A percentile compares a stretch with the other conserved stretches of the same genome.
Conservation (phyloP, 2,888 invertebrate species). For the Microdon myrmicae region DNA sequence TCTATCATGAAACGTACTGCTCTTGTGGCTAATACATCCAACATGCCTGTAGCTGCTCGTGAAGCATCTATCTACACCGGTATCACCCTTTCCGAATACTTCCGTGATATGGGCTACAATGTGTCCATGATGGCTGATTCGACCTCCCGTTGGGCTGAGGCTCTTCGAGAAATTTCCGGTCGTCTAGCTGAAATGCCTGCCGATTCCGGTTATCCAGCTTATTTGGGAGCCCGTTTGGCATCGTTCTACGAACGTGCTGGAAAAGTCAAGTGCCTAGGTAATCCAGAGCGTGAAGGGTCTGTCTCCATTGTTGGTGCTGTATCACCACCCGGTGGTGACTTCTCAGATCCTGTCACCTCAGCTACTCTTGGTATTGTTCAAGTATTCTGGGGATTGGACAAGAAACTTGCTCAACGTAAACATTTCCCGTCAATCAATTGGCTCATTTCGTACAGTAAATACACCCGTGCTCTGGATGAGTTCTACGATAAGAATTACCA, state of each 20-base stretch:
- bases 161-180: slow-evolving; percentile 98
- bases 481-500: slow-evolving; percentile 98
- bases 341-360: slow-evolving; percentile 99
- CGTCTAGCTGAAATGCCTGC: slow-evolving; percentile 99
- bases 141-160: slow-evolving; percentile 99
- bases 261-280: slow-evolving; percentile 95
- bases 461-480: slow-evolving; percentile 97
- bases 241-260: slow-evolving; percentile 99
- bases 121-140: slow-evolving; percentile 99
- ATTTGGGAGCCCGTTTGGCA: slow-evolving; percentile 96
- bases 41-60: slow-evolving; percentile 99
- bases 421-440: slow-evolving; percentile 99
- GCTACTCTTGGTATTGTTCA: slow-evolving; percentile 99
- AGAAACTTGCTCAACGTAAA: slow-evolving; percentile 98
- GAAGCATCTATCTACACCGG: slow-evolving; percentile 99
- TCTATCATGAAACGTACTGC: slow-evolving; percentile 99
- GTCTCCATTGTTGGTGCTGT: slow-evolving; percentile 99
- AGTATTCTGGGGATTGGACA: slow-evolving; percentile 99
- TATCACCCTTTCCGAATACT: slow-evolving; percentile 99
- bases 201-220: slow-evolving; percentile 98
- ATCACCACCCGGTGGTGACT: slow-evolving; percentile 99
- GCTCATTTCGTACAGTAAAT: slow-evolving; percentile 99
- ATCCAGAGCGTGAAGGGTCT: slow-evolving; percentile 97
- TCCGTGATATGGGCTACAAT: slow-evolving; percentile 99
- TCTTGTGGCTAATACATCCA: slow-evolving; percentile 98